Evolutionary conservation across 2,888 invertebrate species (phyloP), one percentile per base, ranked within the genome.

Genomic region (Drosophila multiciliata): DNA sequence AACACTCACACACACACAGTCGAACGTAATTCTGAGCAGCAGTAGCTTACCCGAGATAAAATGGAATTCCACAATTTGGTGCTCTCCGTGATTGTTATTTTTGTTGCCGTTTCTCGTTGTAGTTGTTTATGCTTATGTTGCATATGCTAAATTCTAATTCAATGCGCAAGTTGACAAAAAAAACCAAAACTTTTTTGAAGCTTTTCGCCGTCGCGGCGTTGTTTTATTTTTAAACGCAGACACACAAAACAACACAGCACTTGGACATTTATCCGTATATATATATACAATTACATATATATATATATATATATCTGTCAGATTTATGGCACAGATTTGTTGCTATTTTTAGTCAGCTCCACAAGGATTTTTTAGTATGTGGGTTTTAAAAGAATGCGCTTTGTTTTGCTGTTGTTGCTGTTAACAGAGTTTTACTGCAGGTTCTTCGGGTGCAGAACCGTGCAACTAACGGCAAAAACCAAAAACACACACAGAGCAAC

Each of bases 151-250:
- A 61, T 67, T 57, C 55, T 54, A 73, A 54, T 66, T 72, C 3
- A 32, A 40, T n/a, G 67, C 67, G n/a, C 48, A 48, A 61, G 11
- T 36, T 57, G 72, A 66, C 49, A 59, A 45, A 66, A 55, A 70
- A 42, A 23, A 36, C 7, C 35, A 1, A 53, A 35, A 54, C 33
- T 54, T 12, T 48, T 49, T 57, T 59, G 48, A 60, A 53, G 66
- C 63, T 69, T 70, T 77, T 63, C 66, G 62, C 62, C 29, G 63
- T 50, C 55, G 57, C 70, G 65, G 77, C 70, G 70, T 72, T 68
- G 71, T 83, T 80, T 76, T 84, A 89, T 84, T 89, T 84, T 79
- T 84, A 84, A 84, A 82, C 80, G 45, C 62, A 69, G 65, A 65
- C 80, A 66, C 69, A 69, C 68, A 82, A 52, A 62, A 54, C 58